Evolutionary conservation across 2,797 vertebrate species (phyloP).

Genomic region (Gouania willdenowi): DNA sequence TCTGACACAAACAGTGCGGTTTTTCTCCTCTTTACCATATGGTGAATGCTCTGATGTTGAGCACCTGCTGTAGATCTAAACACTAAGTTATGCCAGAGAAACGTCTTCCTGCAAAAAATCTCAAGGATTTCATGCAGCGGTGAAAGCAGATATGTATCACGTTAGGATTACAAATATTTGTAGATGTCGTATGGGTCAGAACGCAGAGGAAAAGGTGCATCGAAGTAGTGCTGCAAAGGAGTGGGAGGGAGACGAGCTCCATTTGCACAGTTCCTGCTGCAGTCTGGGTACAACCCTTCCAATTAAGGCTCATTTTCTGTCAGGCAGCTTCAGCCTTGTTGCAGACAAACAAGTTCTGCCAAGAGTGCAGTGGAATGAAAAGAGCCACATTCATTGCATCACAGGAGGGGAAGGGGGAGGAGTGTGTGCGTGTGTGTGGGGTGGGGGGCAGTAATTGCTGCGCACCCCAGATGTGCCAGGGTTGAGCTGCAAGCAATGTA

Average conservation of each 20-base stretch:
- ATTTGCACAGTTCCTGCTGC: conserved; percentile 4
- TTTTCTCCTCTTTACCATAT: too few relatives aligned
- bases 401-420: conserved; percentile 51
- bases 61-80: conserved; percentile 17
- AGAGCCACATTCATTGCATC: conserved; percentile 43
- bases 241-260: conserved; percentile 23
- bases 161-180: background rate
- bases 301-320: conserved; percentile 56
- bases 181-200: conserved; percentile 19
- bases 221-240: conserved; percentile 16
- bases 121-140: too few relatives aligned
- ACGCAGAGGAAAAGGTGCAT: conserved; percentile 34
- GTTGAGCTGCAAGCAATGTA: conserved; percentile 11
- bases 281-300: conserved; percentile 34
- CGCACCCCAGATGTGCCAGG: conserved; percentile 40
- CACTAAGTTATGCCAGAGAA: background rate
- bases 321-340: conserved; percentile 48
- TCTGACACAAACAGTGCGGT: too few relatives aligned
- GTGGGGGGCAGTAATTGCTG: conserved; percentile 13
- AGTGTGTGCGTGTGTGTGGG: too few relatives aligned
- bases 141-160: conserved; percentile 1
- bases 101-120: background rate
- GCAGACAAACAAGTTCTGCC: conserved; percentile 61
- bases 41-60: background rate
- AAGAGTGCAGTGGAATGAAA: conserved; percentile 53